A percentile compares a stretch with the other conserved stretches of the same genome.
Conservation (phyloP, 2,888 invertebrate genomes). For the Podotricha telesiphe region DNA sequence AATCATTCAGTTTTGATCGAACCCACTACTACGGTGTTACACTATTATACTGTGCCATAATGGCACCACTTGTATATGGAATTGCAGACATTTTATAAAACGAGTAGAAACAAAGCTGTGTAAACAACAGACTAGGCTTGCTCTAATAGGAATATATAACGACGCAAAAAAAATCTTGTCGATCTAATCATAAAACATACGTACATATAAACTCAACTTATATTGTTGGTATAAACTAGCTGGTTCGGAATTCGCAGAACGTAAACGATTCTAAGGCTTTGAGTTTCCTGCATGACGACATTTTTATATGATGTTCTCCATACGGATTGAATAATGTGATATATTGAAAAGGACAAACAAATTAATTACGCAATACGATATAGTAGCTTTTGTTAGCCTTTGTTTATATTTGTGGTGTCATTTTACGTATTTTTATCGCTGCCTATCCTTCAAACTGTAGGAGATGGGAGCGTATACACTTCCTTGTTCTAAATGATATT, state of each 20-base stretch:
- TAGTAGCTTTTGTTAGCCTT: background rate
- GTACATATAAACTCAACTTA: slow-evolving; percentile 1
- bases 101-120: background rate
- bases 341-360: too few species aligned
- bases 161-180: slow-evolving; percentile 14
- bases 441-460: too few species aligned
- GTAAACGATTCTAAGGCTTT: slow-evolving; percentile 36
- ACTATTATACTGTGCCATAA: too few species aligned
- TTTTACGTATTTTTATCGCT: too few species aligned
- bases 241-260: slow-evolving; percentile 37
- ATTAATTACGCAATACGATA: background rate
- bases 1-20: too few species aligned
- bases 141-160: slow-evolving; percentile 12
- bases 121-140: slow-evolving; percentile 1
- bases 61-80: background rate
- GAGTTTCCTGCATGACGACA: slow-evolving; percentile 38
- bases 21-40: too few species aligned
- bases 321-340: slow-evolving; percentile 9
- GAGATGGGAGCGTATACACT: too few species aligned
- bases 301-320: slow-evolving; percentile 25
- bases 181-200: background rate
- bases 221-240: slow-evolving; percentile 25
- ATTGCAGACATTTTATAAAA: background rate
- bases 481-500: too few species aligned
- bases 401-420: too few species aligned